These are phyloP conservation scores for Pseudoips prasinana DNA, from an alignment of 2,888 invertebrate species.

Conservation along the genomic window DNA sequence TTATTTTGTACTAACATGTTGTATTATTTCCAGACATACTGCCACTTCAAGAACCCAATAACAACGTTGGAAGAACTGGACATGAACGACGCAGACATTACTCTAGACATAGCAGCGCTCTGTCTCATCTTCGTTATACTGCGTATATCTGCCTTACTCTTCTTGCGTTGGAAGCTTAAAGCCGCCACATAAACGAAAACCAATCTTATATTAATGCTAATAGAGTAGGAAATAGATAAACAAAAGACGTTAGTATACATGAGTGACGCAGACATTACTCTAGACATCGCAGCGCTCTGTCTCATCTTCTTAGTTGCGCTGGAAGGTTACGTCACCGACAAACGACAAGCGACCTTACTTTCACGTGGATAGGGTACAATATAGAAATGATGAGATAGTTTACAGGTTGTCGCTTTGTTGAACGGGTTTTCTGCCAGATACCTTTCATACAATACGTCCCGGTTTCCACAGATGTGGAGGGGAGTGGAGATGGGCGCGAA, in stretches of 20 bases:
- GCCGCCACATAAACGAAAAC: constrained; percentile 84
- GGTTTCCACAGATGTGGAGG: no score
- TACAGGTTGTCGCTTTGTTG: neutral
- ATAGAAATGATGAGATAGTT: constrained; percentile 4
- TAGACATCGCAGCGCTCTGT: no score
- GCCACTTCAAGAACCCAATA: constrained; percentile 91
- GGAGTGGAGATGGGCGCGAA: no score
- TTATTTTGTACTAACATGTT: no score
- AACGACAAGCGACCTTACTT: neutral
- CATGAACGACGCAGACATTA: constrained; percentile 90
- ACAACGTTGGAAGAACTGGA: constrained; percentile 94
- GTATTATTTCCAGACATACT: constrained; percentile 83
- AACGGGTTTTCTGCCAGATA: neutral
- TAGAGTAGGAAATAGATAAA: no score
- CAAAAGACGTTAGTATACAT: no score
- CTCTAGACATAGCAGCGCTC: constrained; percentile 90
- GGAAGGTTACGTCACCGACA: neutral
- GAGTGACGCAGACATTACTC: no score
- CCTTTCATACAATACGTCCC: no score
- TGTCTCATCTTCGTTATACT: constrained; percentile 90
- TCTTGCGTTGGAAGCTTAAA: constrained; percentile 93
- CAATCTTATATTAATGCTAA: constrained; percentile 12
- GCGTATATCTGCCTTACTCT: constrained; percentile 91
- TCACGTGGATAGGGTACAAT: neutral
- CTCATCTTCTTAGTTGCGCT: neutral